Evolutionary conservation across 2,888 invertebrate species (phyloP), one percentile per base, ranked within the genome.

Genomic region (Meandrusa payeni): DNA sequence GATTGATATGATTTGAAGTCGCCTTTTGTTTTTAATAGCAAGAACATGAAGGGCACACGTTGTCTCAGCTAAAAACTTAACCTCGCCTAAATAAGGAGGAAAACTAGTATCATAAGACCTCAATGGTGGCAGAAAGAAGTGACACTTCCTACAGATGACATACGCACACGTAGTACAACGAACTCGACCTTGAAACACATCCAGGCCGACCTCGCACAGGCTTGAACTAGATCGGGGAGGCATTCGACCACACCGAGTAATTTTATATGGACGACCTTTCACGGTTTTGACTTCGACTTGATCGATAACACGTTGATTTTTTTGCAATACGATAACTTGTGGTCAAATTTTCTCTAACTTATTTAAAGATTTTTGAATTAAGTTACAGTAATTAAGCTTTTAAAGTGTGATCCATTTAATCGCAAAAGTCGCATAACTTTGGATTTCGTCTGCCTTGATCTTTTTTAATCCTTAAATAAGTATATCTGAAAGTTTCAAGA

Each of bases 131-230:
- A 17, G 19, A 34, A 27, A 45, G 15, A 28, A 22, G 39, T 45
- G 39, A 23, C 24, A 45, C 39, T 45, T 45, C 44, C 43, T 44
- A 15, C 6, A 19, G 39, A 34, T 39, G 44, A 39, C 38, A 38
- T 13, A 38, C 7, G 29, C 37, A 12, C 24, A 37, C 22, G 28
- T 27, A 12, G 9, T 29, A 39, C 31, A 13, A 28, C n/a, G 11
- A n/a, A 33, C 23, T 24, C 26, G 38, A 43, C 43, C 43, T 43
- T 43, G 38, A 15, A 11, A 5, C 15, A 11, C 22, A 17, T 42
- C 41, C 29, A 42, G 41, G 11, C 13, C 41, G 29, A 6, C 41
- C 41, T 42, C 22, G 36, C 2, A 13, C 22, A 19, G 13, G 10
- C 29, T 11, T 23, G 15, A 28, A 41, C 34, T 32, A 41, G 26